phyloP scores from a whole-genome alignment of 2,888 invertebrate genomes.

The Crepidodera aurea region DNA sequence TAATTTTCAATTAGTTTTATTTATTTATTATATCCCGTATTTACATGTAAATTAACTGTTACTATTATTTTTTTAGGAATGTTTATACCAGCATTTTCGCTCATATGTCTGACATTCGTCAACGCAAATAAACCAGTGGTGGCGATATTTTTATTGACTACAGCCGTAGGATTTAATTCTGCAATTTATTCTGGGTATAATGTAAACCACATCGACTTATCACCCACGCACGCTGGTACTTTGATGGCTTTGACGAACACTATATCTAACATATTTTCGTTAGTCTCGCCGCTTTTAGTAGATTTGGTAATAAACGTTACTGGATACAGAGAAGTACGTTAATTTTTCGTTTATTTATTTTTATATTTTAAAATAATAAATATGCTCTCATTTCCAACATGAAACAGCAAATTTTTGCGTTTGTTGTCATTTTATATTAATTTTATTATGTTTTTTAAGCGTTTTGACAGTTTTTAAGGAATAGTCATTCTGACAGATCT shows the following conservation, averaged over 20 bases:
- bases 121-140: conserved; percentile 67
- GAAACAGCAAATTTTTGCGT: not conserved
- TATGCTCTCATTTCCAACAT: too few species aligned
- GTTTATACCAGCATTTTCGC: conserved; percentile 70
- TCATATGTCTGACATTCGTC: conserved; percentile 67
- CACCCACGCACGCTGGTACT: conserved; percentile 82
- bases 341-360: too few species aligned
- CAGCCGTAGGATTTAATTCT: conserved; percentile 80
- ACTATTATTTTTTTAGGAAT: too few species aligned
- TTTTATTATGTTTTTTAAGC: not conserved
- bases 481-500: too few species aligned
- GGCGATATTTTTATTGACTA: conserved; percentile 70
- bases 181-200: conserved; percentile 78
- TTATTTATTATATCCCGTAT: too few species aligned
- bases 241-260: conserved; percentile 85
- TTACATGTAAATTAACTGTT: too few species aligned
- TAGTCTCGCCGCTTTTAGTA: conserved; percentile 76
- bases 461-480: too few species aligned
- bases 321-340: conserved; percentile 68
- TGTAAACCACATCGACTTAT: conserved; percentile 81
- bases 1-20: too few species aligned
- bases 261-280: conserved; percentile 75
- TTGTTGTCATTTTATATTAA: not conserved
- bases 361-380: too few species aligned
- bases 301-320: conserved; percentile 64